These are phyloP conservation scores for Megaceryle torquata DNA, from an alignment of 2,113 vertebrate species.

Conservation along the genomic window DNA sequence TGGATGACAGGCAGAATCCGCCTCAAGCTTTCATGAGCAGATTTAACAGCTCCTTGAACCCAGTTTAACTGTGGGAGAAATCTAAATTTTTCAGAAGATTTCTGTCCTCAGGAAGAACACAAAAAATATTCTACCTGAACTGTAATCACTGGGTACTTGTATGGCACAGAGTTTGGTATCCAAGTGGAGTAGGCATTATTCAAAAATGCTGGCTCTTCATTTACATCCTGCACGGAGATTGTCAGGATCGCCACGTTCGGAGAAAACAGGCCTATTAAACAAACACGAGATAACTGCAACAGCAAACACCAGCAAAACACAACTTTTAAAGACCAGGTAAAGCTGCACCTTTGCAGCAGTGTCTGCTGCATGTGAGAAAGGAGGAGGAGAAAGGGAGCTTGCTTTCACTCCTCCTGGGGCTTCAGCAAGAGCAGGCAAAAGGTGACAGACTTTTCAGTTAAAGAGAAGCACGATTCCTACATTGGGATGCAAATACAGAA, in stretches of 20 bases:
- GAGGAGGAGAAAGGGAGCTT: neutral
- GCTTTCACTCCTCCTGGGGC: neutral
- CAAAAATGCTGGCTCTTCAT: slow-evolving; percentile 72
- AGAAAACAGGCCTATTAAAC: neutral
- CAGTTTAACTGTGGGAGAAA: neutral
- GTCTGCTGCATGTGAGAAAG: neutral
- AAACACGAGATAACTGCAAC: neutral
- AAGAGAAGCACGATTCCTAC: neutral
- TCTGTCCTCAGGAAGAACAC: neutral
- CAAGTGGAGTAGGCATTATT: slow-evolving; percentile 42
- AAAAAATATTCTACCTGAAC: slow-evolving; percentile 32
- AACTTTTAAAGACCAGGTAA: neutral
- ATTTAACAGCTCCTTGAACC: neutral
- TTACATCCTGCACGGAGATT: slow-evolving; percentile 43
- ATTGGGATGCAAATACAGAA: neutral
- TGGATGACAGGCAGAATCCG: neutral
- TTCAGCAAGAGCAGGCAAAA: neutral
- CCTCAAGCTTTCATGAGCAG: neutral
- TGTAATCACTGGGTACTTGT: slow-evolving; percentile 66
- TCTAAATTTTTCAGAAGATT: neutral
- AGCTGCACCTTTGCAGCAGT: neutral
- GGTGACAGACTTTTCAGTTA: neutral
- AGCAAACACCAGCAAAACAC: neutral
- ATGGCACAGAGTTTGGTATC: slow-evolving; percentile 68
- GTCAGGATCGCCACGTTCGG: slow-evolving; percentile 31